Base-by-base conservation (phyloP, 2,888 invertebrate genomes). In the Thereva unica region DNA sequence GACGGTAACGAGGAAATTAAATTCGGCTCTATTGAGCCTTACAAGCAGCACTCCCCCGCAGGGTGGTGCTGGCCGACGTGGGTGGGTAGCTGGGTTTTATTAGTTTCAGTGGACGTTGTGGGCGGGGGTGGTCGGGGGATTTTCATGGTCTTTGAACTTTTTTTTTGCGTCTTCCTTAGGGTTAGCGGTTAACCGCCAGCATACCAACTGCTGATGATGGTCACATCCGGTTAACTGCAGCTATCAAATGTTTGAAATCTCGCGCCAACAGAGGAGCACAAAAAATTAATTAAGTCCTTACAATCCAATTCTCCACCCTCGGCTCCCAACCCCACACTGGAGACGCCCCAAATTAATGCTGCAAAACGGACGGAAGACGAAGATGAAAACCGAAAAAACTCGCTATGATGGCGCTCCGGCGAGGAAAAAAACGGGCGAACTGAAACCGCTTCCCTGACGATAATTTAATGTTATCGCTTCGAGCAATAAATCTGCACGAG, bases 401-500 rank as follows among this genome's bases (percentile, higher is more conserved):
- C 41, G 40, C 50, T 47, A 23, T 49, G n/a, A 47, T 35, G 23
- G 61, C 10, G 40, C 5, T 40, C 40, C 5, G 12, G 12, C 9
- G 55, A 40, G 38, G 55, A 7, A 40, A 55, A 40, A 40, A 40
- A 40, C 10, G 55, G 10, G 40, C 8, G 45, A 57, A 42, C 50
- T 9, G 50, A 61, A 61, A 61, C 61, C 61, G 67, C 64, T 69
- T 69, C 64, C 54, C 67, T 64, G 67, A 67, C 73, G 73, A 75
- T 75, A 74, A 75, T 74, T 75, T 73, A 74, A 72, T 73, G 73
- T 75, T 75, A 75, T 75, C 75, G 73, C 75, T 71, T 56, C 61
- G 65, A 72, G 75, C 74, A 71, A 75, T 75, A 75, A 75, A 75
- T 75, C 75, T 75, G 73, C 73, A 74, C 73, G 73, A 74, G 72